phyloP scores from a whole-genome alignment of 2,113 vertebrate genomes.

The Mystacornis crossleyi region DNA sequence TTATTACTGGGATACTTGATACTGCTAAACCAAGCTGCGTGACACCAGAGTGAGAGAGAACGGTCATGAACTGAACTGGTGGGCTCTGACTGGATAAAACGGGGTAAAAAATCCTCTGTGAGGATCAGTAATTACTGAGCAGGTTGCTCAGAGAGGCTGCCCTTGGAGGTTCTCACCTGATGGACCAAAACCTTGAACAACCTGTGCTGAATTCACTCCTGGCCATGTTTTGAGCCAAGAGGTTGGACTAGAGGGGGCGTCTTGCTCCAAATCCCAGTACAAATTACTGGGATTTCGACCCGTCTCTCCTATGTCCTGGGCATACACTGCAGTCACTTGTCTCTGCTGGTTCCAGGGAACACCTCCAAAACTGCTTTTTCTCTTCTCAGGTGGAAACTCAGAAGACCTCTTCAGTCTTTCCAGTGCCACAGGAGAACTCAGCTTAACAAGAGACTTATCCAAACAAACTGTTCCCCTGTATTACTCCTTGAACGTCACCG shows the following conservation, averaged over 20 bases:
- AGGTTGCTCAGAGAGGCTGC: neutral
- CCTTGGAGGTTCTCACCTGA: neutral
- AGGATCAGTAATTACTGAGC: neutral
- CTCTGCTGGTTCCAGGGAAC: neutral
- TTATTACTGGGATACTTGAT: neutral
- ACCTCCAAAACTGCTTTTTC: neutral
- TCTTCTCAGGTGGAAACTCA: slow-evolving; percentile 41
- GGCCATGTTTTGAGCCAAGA: neutral
- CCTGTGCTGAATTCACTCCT: neutral
- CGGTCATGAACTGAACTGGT: neutral
- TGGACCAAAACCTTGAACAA: neutral
- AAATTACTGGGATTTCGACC: neutral
- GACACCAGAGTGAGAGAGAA: neutral
- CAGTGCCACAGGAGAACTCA: slow-evolving; percentile 41
- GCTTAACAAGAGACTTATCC: slow-evolving; percentile 29
- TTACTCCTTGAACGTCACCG: slow-evolving; percentile 14
- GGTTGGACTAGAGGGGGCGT: neutral
- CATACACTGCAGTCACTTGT: neutral
- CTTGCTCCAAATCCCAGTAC: neutral
- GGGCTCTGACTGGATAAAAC: neutral
- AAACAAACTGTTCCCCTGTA: neutral
- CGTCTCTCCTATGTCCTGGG: neutral
- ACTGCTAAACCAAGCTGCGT: neutral
- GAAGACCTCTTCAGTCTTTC: slow-evolving; percentile 50
- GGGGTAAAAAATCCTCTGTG: neutral